Percentiles rank a stretch among this genome's conserved stretches.
Conservation (phyloP, 2,888 invertebrate genomes). For the Arge pagana region DNA sequence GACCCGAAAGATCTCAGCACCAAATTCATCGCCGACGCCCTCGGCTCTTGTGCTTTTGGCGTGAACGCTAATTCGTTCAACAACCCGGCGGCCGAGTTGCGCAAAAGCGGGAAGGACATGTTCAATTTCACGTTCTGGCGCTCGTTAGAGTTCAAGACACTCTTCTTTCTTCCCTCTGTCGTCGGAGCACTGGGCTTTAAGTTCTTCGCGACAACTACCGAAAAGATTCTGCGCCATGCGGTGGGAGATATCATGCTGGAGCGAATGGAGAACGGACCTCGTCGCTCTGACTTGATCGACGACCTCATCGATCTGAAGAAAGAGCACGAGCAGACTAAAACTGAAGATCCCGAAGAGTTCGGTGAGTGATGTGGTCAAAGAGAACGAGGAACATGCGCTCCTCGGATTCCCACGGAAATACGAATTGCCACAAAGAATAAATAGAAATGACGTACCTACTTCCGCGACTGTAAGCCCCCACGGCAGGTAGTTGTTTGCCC, state of each 20-base stretch:
- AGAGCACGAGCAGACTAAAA: constrained; percentile 25
- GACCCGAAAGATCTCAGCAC: constrained; percentile 48
- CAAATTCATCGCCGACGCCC: constrained; percentile 56
- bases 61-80: constrained; percentile 58
- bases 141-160: constrained; percentile 51
- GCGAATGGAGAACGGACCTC: constrained; percentile 52
- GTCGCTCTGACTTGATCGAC: constrained; percentile 59
- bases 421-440: too few relatives aligned
- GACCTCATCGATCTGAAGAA: constrained; percentile 57
- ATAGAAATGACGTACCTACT: too few relatives aligned
- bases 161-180: constrained; percentile 57
- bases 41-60: constrained; percentile 60
- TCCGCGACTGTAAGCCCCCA: too few relatives aligned
- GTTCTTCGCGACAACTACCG: constrained; percentile 50
- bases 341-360: constrained; percentile 23
- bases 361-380: too few relatives aligned
- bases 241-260: constrained; percentile 57
- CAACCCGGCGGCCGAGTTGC: constrained; percentile 56
- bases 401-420: too few relatives aligned
- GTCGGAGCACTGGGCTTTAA: constrained; percentile 49
- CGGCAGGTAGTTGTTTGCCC: too few relatives aligned
- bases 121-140: constrained; percentile 51
- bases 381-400: too few relatives aligned
- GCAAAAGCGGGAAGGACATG: constrained; percentile 54
- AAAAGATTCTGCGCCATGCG: constrained; percentile 52